A percentile compares a stretch with the other conserved stretches of the same genome.
phyloP scores from a whole-genome alignment of 92 coral and sea anemone species.

The Phenganax marumi region DNA sequence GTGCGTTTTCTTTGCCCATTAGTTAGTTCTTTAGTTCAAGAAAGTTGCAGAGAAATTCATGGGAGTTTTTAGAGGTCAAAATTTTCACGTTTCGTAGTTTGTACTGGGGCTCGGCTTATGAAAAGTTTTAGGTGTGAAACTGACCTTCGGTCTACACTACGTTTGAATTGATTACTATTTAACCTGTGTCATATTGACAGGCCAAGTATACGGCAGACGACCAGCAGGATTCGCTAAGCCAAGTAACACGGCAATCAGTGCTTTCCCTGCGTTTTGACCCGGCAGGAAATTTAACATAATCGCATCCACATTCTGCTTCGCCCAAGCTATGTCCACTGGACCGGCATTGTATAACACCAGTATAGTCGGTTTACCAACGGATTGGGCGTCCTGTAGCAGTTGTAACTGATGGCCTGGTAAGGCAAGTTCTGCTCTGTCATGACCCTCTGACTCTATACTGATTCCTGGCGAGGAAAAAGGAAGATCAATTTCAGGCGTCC shows the following conservation, averaged over 20 bases:
- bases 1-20: neutral
- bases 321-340: constrained; percentile 59
- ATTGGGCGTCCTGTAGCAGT: constrained; percentile 51
- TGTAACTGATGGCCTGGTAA: constrained; percentile 55
- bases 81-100: too few species aligned
- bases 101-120: too few species aligned
- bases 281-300: constrained; percentile 52
- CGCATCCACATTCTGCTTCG: constrained; percentile 46
- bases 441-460: constrained; percentile 45
- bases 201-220: constrained; percentile 57
- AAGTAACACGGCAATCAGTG: constrained; percentile 38
- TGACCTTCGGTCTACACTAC: neutral
- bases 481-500: too few species aligned
- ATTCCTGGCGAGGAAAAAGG: constrained; percentile 9
- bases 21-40: neutral
- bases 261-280: constrained; percentile 52
- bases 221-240: constrained; percentile 54
- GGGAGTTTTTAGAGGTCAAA: too few species aligned
- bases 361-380: constrained; percentile 55
- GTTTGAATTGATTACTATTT: neutral
- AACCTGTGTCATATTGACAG: constrained; percentile 52
- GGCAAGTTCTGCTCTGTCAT: constrained; percentile 41
- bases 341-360: constrained; percentile 56
- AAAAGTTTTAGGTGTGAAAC: neutral
- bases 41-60: too few species aligned